A percentile compares a stretch with the other conserved stretches of the same genome.
Evolutionary conservation across 2,888 invertebrate genomes (phyloP).

Genomic region (Chromoteleia sp.): DNA sequence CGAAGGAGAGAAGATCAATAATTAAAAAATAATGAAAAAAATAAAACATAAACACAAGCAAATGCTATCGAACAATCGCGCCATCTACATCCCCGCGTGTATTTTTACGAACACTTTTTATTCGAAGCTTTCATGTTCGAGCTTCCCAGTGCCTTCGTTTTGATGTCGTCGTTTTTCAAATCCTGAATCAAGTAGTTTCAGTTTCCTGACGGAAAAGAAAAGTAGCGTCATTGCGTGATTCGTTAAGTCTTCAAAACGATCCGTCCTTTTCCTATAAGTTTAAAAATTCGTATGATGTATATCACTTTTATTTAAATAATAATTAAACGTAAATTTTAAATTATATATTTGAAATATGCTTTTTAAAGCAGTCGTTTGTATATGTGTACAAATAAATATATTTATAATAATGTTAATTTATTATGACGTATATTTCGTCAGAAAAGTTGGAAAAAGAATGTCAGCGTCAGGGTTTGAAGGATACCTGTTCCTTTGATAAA

Average conservation of each 20-base stretch:
- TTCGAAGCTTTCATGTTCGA: conserved; percentile 65
- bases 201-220: conserved; percentile 12
- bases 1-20: conserved; percentile 1
- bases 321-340: conserved; percentile 2
- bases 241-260: conserved; percentile 10
- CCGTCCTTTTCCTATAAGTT: conserved; percentile 39
- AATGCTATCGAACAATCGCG: conserved; percentile 27
- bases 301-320: neutral
- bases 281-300: conserved; percentile 2
- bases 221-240: neutral
- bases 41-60: neutral
- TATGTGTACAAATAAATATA: conserved; percentile 17
- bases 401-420: conserved; percentile 14
- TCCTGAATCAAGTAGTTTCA: conserved; percentile 20
- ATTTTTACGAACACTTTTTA: conserved; percentile 60
- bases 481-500: conserved; percentile 62
- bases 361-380: conserved; percentile 11
- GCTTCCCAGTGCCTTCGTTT: conserved; percentile 71
- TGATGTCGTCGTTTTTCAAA: conserved; percentile 55
- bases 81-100: conserved; percentile 55
- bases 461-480: conserved; percentile 50
- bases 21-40: neutral
- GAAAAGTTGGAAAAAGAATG: conserved; percentile 25
- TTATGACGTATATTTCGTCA: conserved; percentile 6
- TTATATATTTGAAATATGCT: conserved; percentile 5